Evolutionary conservation across 2,797 vertebrate genomes (phyloP), one percentile per base, ranked within the genome.

Genomic region (Gambusia yucatana): DNA sequence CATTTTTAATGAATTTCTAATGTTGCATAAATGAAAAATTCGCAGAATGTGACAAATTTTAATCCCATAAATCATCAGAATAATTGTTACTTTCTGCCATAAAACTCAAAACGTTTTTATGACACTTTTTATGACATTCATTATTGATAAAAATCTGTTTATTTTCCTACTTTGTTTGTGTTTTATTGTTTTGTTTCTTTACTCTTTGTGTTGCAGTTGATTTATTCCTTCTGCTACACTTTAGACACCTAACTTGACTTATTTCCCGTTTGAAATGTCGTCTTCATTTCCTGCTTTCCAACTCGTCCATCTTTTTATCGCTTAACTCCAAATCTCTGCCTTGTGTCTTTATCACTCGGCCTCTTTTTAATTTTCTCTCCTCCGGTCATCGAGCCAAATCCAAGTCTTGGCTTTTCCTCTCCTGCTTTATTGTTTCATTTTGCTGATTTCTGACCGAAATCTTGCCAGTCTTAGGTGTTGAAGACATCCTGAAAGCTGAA

Each of bases 401-500:
- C 81, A 73, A 4, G n/a, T 70, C 73, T 77, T 46, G 50, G 44
- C 75, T 11, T 25, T 4, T 39, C 46, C 22, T 6, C 7, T 39
- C 36, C 77, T 50, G 48, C 17, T 33, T n/a, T 67, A 70, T 77
- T 76, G 73, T n/a, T 61, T 36, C 20, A 13, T 9, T 63, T 50
- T 36, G 10, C 13, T 33, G 17, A 72, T 50, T 75, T 73, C 44
- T 59, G 4, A 77, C 46, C 43, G 0, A 10, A 77, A 8, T 73
- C 73, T 79, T 43, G 76, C 86, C 85, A 77, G 78, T 3, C 47
- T 4, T 77, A 89, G 82, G 86, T 86, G 90, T 74, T 86, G 87
- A 88, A 87, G 84, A 89, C 72, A 77, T 87, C 63, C 82, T 89
- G 86, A 85, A 84, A 79, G 33, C 9, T 75, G 57, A 67, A n/a